Percentiles rank a stretch among this genome's conserved stretches.
Conservation (phyloP, 1,140 invertebrate species). For the Panagrolaimus sp. region DNA sequence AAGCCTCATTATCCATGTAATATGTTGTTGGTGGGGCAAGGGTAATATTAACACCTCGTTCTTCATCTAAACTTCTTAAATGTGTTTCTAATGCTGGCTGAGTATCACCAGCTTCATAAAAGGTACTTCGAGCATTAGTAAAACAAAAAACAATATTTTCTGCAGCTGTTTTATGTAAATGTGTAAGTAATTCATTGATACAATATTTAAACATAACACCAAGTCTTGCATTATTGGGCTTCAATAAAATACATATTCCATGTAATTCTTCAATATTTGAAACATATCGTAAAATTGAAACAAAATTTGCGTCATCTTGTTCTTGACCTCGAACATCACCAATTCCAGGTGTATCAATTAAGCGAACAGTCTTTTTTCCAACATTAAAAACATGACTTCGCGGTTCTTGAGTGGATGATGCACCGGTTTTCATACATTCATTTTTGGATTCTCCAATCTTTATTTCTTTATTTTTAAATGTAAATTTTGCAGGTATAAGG, state of each 20-base stretch:
- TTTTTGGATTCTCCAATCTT: no score
- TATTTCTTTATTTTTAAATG: no score
- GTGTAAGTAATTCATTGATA: neutral
- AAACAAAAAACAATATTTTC: neutral
- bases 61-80: no score
- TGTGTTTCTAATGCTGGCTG: no score
- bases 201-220: neutral
- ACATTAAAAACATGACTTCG: constrained; percentile 1
- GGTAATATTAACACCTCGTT: no score
- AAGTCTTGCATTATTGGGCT: neutral
- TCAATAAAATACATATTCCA: neutral
- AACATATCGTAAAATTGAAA: neutral
- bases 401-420: constrained; percentile 20
- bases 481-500: no score
- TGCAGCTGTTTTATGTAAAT: neutral
- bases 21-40: no score
- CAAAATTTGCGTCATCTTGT: neutral
- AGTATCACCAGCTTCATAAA: no score
- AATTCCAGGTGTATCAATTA: neutral
- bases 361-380: neutral
- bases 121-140: neutral
- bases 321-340: neutral
- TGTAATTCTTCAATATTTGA: neutral
- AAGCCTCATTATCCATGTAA: no score
- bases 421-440: neutral